Percentiles rank a stretch among this genome's conserved stretches.
Evolutionary conservation across 2,797 vertebrate species (phyloP).

Genomic region (Austrolebias charrua): DNA sequence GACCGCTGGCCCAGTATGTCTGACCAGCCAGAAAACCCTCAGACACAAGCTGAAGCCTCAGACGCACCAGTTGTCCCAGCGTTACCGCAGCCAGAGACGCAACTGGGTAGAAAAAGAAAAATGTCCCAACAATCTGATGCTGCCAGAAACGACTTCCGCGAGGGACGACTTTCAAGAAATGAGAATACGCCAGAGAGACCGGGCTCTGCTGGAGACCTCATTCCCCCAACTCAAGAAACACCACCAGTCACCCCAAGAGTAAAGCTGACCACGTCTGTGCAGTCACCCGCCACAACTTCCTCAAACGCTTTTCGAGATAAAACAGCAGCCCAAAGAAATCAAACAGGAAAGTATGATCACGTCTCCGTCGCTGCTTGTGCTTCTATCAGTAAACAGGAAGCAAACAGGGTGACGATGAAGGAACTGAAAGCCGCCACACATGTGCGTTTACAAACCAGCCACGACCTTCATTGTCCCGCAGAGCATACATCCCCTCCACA

Average conservation of each 20-base stretch:
- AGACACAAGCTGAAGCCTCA: slow-evolving; percentile 16
- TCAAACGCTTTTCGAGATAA: slow-evolving; percentile 17
- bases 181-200: slow-evolving; percentile 51
- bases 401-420: slow-evolving; percentile 7
- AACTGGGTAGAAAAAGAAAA: neutral
- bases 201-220: slow-evolving; percentile 67
- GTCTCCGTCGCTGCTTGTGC: neutral
- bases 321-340: slow-evolving; percentile 15
- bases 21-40: slow-evolving; percentile 47
- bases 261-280: slow-evolving; percentile 74
- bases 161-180: neutral
- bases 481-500: neutral
- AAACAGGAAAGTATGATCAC: neutral
- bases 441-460: slow-evolving; percentile 15
- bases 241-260: slow-evolving; percentile 74
- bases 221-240: slow-evolving; percentile 83
- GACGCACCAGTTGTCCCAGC: slow-evolving; percentile 6
- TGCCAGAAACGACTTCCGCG: neutral
- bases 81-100: slow-evolving; percentile 11
- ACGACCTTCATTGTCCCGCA: neutral
- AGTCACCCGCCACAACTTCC: slow-evolving; percentile 51
- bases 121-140: slow-evolving; percentile 12
- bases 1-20: slow-evolving; percentile 86
- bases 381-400: slow-evolving; percentile 10
- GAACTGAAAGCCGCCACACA: slow-evolving; percentile 8